phyloP scores from a whole-genome alignment of 2,113 vertebrate species.

The Hemicordylus capensis region DNA sequence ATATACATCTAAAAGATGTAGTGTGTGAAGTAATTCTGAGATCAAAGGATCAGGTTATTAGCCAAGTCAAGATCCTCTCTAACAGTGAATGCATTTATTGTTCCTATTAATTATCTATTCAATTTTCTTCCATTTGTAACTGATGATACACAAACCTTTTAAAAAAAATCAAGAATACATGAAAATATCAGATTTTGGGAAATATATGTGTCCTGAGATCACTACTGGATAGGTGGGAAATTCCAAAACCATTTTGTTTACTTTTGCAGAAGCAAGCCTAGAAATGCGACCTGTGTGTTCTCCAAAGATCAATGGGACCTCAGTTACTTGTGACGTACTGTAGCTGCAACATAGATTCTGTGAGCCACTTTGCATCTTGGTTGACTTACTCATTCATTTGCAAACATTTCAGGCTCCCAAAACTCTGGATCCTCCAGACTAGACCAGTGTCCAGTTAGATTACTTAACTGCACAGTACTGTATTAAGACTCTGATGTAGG shows the following conservation, averaged over 20 bases:
- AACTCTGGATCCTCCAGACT: conserved; percentile 13
- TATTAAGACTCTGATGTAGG: not conserved
- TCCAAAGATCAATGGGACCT: conserved; percentile 23
- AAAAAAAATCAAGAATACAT: conserved; percentile 40
- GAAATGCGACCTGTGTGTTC: not conserved
- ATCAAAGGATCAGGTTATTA: conserved; percentile 40
- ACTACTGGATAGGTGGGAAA: conserved; percentile 28
- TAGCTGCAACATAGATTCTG: not conserved
- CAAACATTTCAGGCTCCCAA: conserved; percentile 19
- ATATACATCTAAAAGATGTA: not conserved
- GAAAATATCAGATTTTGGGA: conserved; percentile 27
- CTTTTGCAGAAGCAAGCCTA: conserved; percentile 41
- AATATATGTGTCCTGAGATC: conserved; percentile 35
- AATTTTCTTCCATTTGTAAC: conserved; percentile 9
- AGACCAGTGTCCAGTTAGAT: not conserved
- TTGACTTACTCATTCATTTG: conserved; percentile 53
- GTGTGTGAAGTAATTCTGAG: not conserved
- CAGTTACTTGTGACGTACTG: not conserved
- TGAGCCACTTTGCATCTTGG: conserved; percentile 18
- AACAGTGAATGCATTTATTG: conserved; percentile 33
- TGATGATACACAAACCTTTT: conserved; percentile 48
- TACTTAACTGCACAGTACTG: not conserved
- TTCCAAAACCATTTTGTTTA: conserved; percentile 36
- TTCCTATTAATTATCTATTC: conserved; percentile 12
- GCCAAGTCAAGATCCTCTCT: conserved; percentile 47